phyloP scores from a whole-genome alignment of 2,113 vertebrate genomes.

The Amblyornis subalaris region DNA sequence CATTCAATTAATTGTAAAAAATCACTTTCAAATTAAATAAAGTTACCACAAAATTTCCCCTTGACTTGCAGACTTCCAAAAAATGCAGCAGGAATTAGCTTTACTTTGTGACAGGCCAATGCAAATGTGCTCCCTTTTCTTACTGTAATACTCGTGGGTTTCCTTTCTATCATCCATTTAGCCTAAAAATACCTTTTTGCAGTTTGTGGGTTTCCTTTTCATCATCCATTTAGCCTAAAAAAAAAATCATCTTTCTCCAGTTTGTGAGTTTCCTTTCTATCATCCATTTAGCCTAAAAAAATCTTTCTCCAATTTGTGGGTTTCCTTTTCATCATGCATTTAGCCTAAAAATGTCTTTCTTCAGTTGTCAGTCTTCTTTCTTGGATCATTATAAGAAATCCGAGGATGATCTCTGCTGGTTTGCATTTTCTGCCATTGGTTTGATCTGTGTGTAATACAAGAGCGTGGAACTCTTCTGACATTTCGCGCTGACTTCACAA shows the following conservation, averaged over 20 bases:
- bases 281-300: not conserved
- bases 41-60: not conserved
- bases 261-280: not conserved
- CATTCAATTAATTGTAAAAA: not conserved
- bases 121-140: not conserved
- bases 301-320: not conserved
- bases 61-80: not conserved
- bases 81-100: not conserved
- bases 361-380: not conserved
- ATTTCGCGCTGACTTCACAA: not conserved
- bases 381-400: not conserved
- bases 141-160: not conserved
- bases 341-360: not conserved
- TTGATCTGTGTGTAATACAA: not conserved
- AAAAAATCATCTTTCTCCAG: not conserved
- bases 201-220: not conserved
- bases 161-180: conserved; percentile 3
- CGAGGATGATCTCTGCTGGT: not conserved
- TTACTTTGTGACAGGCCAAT: not conserved
- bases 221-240: not conserved
- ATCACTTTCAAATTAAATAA: not conserved
- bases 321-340: conserved; percentile 7
- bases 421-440: not conserved
- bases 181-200: not conserved
- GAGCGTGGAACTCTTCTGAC: not conserved